Conservation (phyloP, 2,113 vertebrate genomes). For the Tinamus guttatus region DNA sequence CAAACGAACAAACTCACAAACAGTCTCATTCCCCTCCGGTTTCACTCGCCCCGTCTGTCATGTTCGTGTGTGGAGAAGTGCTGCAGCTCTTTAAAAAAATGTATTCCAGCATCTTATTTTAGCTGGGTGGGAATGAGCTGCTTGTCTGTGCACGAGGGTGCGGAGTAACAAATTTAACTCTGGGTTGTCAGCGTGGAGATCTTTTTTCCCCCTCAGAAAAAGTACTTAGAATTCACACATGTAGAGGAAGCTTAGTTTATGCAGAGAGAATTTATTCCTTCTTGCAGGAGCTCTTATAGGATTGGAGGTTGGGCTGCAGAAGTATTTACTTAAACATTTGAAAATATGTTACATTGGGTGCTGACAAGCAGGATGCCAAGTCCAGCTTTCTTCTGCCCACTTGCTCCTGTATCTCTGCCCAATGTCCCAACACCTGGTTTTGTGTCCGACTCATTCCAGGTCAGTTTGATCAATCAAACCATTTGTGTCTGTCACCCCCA, state of each 20-base stretch:
- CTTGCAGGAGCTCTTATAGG: not conserved
- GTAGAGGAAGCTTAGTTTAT: not conserved
- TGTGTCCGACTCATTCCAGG: not conserved
- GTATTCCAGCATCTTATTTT: not conserved
- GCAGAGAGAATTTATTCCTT: not conserved
- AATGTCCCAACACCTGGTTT: not conserved
- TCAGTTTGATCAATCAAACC: no score
- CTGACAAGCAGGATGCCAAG: not conserved
- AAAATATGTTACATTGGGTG: not conserved
- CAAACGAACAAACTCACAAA: no score
- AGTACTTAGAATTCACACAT: accelerated
- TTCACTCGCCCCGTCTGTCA: not conserved
- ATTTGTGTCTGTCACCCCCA: no score
- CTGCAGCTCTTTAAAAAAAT: not conserved
- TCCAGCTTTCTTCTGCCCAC: accelerated
- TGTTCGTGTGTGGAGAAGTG: not conserved
- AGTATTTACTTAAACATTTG: accelerated
- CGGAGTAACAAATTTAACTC: not conserved
- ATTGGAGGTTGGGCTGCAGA: no score
- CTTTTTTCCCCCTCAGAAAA: not conserved
- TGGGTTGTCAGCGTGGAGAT: no score
- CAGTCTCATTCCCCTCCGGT: no score
- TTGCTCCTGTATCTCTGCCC: accelerated
- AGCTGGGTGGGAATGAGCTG: no score
- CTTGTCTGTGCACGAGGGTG: no score